Conservation (phyloP, 2,888 invertebrate species). For the Deilephila porcellus region DNA sequence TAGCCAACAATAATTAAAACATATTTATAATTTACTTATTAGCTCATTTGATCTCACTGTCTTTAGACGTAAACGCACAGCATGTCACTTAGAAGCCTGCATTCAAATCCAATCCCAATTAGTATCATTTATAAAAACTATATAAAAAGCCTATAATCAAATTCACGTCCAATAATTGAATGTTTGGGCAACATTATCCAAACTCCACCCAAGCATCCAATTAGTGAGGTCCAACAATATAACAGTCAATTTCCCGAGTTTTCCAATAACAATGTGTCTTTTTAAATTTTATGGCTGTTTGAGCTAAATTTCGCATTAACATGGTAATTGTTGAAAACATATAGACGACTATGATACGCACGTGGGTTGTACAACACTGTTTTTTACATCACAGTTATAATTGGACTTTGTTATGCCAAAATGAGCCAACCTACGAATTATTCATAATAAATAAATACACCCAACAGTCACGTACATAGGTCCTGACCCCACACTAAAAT, state of each 20-base stretch:
- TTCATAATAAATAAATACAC: too few relatives aligned
- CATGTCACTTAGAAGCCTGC: too few relatives aligned
- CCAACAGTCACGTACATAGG: too few relatives aligned
- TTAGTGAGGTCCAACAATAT: conserved; percentile 41
- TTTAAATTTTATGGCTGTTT: conserved; percentile 28
- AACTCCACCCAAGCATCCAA: conserved; percentile 41
- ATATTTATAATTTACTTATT: too few relatives aligned
- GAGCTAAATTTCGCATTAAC: conserved; percentile 44
- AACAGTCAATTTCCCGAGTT: conserved; percentile 41
- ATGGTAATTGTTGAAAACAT: conserved; percentile 47
- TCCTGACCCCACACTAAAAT: too few relatives aligned
- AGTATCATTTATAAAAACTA: too few relatives aligned
- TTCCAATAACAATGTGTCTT: conserved; percentile 39
- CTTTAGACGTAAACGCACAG: too few relatives aligned
- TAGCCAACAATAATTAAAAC: too few relatives aligned
- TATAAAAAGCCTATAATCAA: background rate
- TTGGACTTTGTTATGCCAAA: background rate
- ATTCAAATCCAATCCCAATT: too few relatives aligned
- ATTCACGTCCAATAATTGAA: background rate
- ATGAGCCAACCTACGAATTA: too few relatives aligned
- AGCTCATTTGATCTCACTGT: too few relatives aligned
- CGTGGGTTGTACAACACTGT: conserved; percentile 29
- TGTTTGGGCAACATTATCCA: conserved; percentile 1
- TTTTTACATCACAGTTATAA: conserved; percentile 22
- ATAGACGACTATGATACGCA: conserved; percentile 35